Conservation (phyloP, 2,888 invertebrate genomes). For the Bellardia bayeri region DNA sequence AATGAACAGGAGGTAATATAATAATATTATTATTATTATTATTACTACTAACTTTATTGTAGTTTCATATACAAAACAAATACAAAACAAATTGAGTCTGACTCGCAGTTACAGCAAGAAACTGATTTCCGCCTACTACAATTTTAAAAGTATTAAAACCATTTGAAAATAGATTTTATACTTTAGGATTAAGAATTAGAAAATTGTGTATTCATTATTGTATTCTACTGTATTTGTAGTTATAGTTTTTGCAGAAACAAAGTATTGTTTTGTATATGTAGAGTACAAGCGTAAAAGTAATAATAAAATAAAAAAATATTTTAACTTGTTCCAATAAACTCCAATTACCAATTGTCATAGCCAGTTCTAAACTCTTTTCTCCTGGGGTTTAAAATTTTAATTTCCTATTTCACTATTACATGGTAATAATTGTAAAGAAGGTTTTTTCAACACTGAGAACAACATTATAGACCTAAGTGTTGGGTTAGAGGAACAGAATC, state of each 20-base stretch:
- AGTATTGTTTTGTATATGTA: neutral
- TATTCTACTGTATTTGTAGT: no score
- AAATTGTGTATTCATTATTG: neutral
- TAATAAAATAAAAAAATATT: neutral
- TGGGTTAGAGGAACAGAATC: no score
- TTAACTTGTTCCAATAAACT: neutral
- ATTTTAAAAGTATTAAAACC: no score
- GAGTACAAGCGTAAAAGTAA: neutral
- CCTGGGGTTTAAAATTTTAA: neutral
- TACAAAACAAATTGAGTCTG: neutral
- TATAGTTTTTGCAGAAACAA: neutral
- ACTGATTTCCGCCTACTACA: neutral
- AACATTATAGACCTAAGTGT: neutral
- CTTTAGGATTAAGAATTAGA: no score
- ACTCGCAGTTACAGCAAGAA: neutral
- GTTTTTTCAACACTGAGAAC: neutral
- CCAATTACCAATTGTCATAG: neutral
- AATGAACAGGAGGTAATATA: conserved; percentile 69
- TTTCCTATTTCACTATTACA: neutral
- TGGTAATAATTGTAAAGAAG: no score
- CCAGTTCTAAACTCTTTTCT: neutral
- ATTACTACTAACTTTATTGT: neutral
- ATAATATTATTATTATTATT: conserved; percentile 31
- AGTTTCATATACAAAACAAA: neutral
- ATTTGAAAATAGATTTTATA: no score